These are phyloP conservation scores for Oopsacas minuta DNA, from an alignment of 37 sponge, comb jelly and placozoan species.

Conservation along the genomic window DNA sequence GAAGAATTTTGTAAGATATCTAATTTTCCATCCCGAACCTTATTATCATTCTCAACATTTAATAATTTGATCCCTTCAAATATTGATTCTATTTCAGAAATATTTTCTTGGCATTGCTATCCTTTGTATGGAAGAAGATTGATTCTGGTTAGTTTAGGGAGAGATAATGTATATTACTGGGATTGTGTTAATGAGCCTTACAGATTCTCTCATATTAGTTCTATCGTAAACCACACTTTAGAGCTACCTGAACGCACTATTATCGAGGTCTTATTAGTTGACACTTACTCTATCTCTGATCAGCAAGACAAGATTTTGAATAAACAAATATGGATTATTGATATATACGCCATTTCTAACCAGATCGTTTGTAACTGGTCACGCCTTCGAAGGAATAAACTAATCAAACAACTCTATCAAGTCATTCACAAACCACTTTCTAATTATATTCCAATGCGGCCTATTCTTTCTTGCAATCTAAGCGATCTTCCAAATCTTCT, in stretches of 20 bases:
- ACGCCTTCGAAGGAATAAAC: background rate
- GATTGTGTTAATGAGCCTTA: background rate
- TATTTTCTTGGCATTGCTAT: slow-evolving; percentile 74
- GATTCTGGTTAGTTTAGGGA: slow-evolving; percentile 59
- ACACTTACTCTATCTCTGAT: background rate
- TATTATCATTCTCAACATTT: background rate
- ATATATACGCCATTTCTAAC: background rate
- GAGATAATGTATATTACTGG: background rate
- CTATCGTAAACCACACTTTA: background rate
- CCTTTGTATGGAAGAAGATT: slow-evolving; percentile 57
- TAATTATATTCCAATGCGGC: background rate
- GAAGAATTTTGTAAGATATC: background rate
- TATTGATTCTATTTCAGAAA: slow-evolving; percentile 8
- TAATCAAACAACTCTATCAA: background rate
- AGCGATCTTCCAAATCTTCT: background rate
- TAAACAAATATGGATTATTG: background rate
- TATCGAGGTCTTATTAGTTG: background rate
- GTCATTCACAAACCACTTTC: background rate
- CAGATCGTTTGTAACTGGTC: background rate
- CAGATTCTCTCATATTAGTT: background rate
- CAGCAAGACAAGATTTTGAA: background rate
- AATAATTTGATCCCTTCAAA: background rate
- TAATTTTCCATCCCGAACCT: background rate
- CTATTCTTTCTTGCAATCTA: background rate
- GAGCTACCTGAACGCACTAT: background rate